Conservation (phyloP, 2,888 invertebrate species). For the Oxyteleia sp. region DNA sequence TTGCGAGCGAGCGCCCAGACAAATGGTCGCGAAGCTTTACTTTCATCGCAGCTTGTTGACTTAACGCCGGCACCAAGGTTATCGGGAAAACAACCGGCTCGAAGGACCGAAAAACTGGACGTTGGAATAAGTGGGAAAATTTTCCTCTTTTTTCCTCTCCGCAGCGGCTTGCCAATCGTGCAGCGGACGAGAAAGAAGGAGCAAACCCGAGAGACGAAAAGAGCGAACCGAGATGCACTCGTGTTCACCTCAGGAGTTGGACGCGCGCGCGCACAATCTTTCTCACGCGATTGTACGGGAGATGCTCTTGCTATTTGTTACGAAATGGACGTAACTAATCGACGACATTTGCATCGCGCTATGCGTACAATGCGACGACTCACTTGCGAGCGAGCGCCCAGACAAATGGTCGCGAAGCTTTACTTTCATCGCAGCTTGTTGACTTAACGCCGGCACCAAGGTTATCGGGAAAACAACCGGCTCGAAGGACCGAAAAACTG, state of each 20-base stretch:
- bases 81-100: not conserved
- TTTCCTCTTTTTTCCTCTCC: too few species aligned
- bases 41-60: conserved; percentile 35
- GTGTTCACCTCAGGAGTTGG: conserved; percentile 28
- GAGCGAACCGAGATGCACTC: conserved; percentile 45
- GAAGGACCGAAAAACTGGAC: too few species aligned
- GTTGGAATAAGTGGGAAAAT: too few species aligned
- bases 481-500: too few species aligned
- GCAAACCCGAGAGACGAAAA: conserved; percentile 40
- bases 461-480: not conserved
- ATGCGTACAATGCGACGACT: conserved; percentile 66
- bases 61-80: not conserved
- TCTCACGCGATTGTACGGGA: conserved; percentile 58
- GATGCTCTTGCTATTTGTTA: conserved; percentile 63
- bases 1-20: too few species aligned
- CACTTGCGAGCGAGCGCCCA: too few species aligned
- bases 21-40: conserved; percentile 40
- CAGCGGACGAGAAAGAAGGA: conserved; percentile 34
- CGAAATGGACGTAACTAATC: conserved; percentile 71
- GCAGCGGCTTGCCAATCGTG: conserved; percentile 32
- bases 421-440: conserved; percentile 38
- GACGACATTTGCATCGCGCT: conserved; percentile 66
- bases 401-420: conserved; percentile 45
- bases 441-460: not conserved
- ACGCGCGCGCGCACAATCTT: conserved; percentile 52